Conservation (phyloP, 2,888 invertebrate species). For the Scelioninae gen. 1 region DNA sequence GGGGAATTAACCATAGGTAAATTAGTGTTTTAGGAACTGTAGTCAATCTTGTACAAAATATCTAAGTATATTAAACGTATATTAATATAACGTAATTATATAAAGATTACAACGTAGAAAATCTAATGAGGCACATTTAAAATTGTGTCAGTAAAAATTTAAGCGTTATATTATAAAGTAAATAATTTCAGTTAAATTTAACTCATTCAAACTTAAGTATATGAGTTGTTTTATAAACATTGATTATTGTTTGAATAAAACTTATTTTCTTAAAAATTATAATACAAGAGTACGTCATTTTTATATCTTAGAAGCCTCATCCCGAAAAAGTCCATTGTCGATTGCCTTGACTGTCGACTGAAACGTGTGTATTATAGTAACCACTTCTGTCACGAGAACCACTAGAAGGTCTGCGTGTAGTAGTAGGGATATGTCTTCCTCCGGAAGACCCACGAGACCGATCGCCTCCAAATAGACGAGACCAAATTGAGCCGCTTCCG, state of each 20-base stretch:
- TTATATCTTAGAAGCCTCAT: conserved; percentile 58
- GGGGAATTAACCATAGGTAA: conserved; percentile 19
- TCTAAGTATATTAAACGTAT: conserved; percentile 19
- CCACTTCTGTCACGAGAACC: conserved; percentile 71
- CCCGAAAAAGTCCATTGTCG: conserved; percentile 81
- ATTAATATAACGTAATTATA: conserved; percentile 18
- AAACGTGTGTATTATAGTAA: conserved; percentile 78
- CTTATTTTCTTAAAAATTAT: background rate
- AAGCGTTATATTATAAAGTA: background rate
- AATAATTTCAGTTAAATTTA: background rate
- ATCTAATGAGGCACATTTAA: conserved; percentile 22
- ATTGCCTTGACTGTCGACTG: conserved; percentile 78
- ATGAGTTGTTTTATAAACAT: no score
- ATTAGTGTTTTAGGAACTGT: conserved; percentile 17
- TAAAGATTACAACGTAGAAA: background rate
- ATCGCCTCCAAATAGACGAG: conserved; percentile 75
- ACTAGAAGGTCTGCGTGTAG: conserved; percentile 59
- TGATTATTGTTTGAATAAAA: background rate
- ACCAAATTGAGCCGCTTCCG: conserved; percentile 76
- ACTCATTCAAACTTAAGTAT: background rate
- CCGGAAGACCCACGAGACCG: conserved; percentile 59
- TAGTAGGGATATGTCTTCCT: conserved; percentile 62
- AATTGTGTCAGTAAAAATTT: background rate
- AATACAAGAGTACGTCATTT: conserved; percentile 17
- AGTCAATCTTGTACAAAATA: conserved; percentile 11